phyloP scores from a whole-genome alignment of 2,888 invertebrate species.

The Lysandra coridon region DNA sequence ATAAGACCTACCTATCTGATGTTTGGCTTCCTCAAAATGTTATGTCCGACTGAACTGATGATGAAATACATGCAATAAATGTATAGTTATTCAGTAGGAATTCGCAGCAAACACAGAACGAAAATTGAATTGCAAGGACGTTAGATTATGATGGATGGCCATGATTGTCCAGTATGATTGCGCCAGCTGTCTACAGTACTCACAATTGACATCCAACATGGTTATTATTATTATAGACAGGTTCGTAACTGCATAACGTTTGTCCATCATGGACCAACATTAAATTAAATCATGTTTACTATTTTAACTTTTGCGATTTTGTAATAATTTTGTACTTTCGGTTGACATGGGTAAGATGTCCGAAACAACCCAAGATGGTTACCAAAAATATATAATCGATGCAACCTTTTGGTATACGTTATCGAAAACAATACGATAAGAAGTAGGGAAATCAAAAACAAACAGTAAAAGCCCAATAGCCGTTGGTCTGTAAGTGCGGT shows the following conservation, averaged over 20 bases:
- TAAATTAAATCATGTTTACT: too few species aligned
- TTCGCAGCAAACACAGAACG: too few species aligned
- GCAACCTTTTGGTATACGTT: neutral
- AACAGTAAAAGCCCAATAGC: conserved; percentile 11
- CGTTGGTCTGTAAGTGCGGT: neutral
- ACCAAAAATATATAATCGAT: neutral
- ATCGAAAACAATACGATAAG: conserved; percentile 25
- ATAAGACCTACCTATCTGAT: neutral
- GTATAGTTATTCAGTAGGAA: too few species aligned
- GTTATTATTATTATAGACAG: too few species aligned
- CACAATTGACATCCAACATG: too few species aligned
- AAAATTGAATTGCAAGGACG: too few species aligned
- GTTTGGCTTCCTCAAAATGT: neutral
- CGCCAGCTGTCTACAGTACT: too few species aligned
- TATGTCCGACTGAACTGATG: neutral
- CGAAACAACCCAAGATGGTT: neutral
- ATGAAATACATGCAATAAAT: neutral
- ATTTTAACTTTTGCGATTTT: neutral
- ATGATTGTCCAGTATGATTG: too few species aligned
- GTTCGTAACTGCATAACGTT: too few species aligned
- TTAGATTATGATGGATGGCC: too few species aligned
- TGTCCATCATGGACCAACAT: too few species aligned
- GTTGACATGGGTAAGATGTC: neutral
- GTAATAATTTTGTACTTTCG: neutral
- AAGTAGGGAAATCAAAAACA: conserved; percentile 26